Evolutionary conservation across 92 coral and sea anemone species (phyloP), one percentile per base, ranked within the genome.

Genomic region (Epizoanthus stellaris): DNA sequence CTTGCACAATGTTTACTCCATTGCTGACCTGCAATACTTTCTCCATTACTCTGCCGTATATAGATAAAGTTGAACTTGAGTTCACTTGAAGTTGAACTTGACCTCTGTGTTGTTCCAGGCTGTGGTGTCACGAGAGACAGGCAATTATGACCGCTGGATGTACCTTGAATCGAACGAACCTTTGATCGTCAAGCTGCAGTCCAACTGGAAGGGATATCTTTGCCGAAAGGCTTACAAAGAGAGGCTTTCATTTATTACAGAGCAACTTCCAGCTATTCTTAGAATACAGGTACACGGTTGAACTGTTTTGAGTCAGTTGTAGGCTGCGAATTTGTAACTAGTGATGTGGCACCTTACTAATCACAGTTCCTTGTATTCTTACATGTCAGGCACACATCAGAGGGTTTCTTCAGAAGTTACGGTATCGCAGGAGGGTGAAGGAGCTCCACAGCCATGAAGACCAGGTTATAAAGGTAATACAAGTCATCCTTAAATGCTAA

Each of bases 261-360:
- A 93, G 85, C 98, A 97, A 59, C 94, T 97, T 67, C 99, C 99
- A 5, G 99, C 99, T 70, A 94, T 97, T 66, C 90, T 97, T 77
- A 94, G 82, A 82, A 97, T 97, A 75, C 99, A 97, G 97, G 99
- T 97, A 77, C 25, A 52, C 56, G 36, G 17, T 1, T 60, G 13
- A 10, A 59, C 34, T 54, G 8, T 17, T 14, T 43, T 15, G 40
- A 65, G 2, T 72, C 10, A 5, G 56, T 52, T 52, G 10, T 52
- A 52, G 56, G 56, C 56, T 4, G 11, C 21, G 70, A 1, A 21
- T 21, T 14, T 30, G 1, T 30, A 30, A 30, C 36, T 21, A 36
- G 15, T 66, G 70, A 9, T 66, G 70, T 66, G 30, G 20, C 15
- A 66, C 12, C 11, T 36, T 21, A 36, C 34, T 87, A 54, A n/a